These are phyloP conservation scores for Zophobas atratus DNA, from an alignment of 1,140 invertebrate species.

Conservation along the genomic window DNA sequence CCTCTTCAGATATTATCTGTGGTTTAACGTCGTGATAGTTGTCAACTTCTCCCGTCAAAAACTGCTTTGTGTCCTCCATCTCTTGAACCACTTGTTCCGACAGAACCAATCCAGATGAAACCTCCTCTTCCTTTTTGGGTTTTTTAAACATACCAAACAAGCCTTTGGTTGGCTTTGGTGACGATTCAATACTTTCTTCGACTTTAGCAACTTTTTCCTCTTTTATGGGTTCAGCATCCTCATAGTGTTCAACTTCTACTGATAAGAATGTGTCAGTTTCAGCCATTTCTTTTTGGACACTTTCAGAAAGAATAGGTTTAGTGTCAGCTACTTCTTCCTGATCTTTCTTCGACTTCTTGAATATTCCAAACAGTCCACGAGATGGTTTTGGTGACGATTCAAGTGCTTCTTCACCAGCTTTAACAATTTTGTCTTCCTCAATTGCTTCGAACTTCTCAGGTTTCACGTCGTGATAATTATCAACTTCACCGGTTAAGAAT, in stretches of 20 bases:
- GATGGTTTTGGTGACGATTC: constrained; percentile 14
- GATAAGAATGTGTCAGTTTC: constrained; percentile 52
- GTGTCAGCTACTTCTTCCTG: constrained; percentile 50
- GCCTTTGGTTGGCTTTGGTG: constrained; percentile 5
- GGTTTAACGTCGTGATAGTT: constrained; percentile 45
- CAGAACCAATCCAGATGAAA: not conserved
- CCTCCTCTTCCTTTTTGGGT: constrained; percentile 45
- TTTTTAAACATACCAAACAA: constrained; percentile 53
- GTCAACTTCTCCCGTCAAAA: constrained; percentile 46
- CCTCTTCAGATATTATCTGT: constrained; percentile 10
- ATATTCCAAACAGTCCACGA: constrained; percentile 51
- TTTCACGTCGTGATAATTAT: constrained; percentile 44
- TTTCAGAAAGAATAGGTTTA: constrained; percentile 9
- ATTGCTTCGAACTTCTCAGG: constrained; percentile 4
- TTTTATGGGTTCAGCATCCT: constrained; percentile 48
- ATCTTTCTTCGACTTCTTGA: constrained; percentile 52
- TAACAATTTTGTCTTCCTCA: constrained; percentile 31
- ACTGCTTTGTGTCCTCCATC: constrained; percentile 29
- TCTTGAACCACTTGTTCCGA: constrained; percentile 40
- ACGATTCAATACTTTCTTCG: not conserved
- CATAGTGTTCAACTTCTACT: constrained; percentile 56
- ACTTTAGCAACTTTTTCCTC: not conserved
- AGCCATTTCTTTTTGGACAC: constrained; percentile 48
- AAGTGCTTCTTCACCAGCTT: not conserved
- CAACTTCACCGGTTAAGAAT: constrained; percentile 45